Evolutionary conservation across 2,888 invertebrate genomes (phyloP).

Genomic region (Augiades crinisus): DNA sequence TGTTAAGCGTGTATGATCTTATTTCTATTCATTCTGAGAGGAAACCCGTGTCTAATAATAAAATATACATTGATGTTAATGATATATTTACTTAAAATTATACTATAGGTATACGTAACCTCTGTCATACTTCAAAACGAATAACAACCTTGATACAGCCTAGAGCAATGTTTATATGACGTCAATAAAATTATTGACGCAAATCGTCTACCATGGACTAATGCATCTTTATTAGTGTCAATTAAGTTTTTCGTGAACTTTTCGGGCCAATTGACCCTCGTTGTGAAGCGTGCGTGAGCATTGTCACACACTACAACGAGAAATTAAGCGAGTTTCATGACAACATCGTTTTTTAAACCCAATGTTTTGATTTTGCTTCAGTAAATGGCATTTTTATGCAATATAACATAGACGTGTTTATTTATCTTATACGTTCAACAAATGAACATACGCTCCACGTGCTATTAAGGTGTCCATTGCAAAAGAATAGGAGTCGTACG

Average conservation of each 20-base stretch:
- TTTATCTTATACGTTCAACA: too few species aligned
- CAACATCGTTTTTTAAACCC: neutral
- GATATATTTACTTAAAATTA: too few species aligned
- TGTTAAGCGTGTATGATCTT: too few species aligned
- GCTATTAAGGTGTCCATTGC: too few species aligned
- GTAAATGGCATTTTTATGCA: too few species aligned
- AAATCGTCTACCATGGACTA: slow-evolving; percentile 52
- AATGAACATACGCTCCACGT: neutral
- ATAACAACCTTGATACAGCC: slow-evolving; percentile 1
- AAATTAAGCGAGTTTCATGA: slow-evolving; percentile 3
- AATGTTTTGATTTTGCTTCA: too few species aligned
- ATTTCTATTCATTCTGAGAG: too few species aligned
- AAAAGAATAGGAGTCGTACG: too few species aligned
- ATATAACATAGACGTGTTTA: too few species aligned
- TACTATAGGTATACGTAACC: too few species aligned
- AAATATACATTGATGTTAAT: too few species aligned
- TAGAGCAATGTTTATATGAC: slow-evolving; percentile 40
- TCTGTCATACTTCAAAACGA: neutral
- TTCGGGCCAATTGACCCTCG: slow-evolving; percentile 66
- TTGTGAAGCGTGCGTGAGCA: slow-evolving; percentile 53
- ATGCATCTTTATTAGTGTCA: slow-evolving; percentile 65
- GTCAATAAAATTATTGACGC: slow-evolving; percentile 61
- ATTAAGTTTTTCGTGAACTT: slow-evolving; percentile 66
- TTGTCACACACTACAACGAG: slow-evolving; percentile 44
- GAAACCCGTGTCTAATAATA: too few species aligned